Evolutionary conservation across 2,797 vertebrate genomes (phyloP).

Genomic region (Chelidonichthys spinosus): DNA sequence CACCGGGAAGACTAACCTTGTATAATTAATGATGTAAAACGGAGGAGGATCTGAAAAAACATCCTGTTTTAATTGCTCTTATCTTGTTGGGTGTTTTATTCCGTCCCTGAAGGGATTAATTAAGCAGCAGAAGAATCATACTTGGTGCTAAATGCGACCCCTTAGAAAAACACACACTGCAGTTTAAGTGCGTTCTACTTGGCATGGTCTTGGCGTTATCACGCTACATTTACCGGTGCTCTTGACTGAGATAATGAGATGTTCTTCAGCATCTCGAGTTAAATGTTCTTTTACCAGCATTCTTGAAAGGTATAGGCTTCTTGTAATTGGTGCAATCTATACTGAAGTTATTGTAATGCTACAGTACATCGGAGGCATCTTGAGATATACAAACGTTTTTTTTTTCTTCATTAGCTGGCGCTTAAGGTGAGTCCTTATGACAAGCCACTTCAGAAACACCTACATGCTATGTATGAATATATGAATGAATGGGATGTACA

Average conservation of each 20-base stretch:
- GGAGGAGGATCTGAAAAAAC: slow-evolving; percentile 56
- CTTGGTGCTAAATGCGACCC: slow-evolving; percentile 55
- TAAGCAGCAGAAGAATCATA: slow-evolving; percentile 60
- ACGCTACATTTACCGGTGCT: slow-evolving; percentile 24
- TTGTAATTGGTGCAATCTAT: slow-evolving; percentile 3
- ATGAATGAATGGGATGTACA: not conserved
- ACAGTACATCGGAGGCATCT: slow-evolving; percentile 6
- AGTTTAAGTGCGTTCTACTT: slow-evolving; percentile 44
- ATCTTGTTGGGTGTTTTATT: slow-evolving; percentile 72
- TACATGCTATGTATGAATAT: not conserved
- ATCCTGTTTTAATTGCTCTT: slow-evolving; percentile 74
- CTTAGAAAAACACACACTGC: slow-evolving; percentile 74
- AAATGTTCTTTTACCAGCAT: not conserved
- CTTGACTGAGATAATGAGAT: slow-evolving; percentile 38
- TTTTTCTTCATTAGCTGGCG: slow-evolving; percentile 21
- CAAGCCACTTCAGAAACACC: slow-evolving; percentile 17
- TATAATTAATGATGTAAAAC: slow-evolving; percentile 79
- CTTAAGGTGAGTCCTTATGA: slow-evolving; percentile 13
- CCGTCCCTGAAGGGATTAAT: slow-evolving; percentile 74
- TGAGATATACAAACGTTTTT: slow-evolving; percentile 17
- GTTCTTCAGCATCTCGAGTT: slow-evolving; percentile 16
- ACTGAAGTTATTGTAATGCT: slow-evolving; percentile 38
- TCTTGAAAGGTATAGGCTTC: not conserved
- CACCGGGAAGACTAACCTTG: slow-evolving; percentile 68
- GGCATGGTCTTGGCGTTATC: slow-evolving; percentile 27